phyloP scores from a whole-genome alignment of 2,797 vertebrate species.

The Apogon talboti region DNA sequence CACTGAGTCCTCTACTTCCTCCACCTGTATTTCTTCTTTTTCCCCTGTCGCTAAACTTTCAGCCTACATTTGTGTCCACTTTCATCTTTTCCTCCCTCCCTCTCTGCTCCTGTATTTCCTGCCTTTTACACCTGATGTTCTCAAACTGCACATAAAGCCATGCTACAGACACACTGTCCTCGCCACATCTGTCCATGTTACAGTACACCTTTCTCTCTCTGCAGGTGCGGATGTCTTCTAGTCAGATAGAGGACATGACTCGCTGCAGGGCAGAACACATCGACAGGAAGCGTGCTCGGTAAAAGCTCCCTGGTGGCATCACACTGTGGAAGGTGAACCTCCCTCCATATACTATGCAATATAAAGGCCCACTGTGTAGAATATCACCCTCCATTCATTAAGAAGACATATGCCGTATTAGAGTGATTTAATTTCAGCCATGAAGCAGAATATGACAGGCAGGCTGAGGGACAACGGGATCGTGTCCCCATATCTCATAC shows the following conservation, averaged over 20 bases:
- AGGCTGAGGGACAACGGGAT: too few species aligned
- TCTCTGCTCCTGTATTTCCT: constrained; percentile 5
- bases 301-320: constrained; percentile 89
- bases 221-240: constrained; percentile 93
- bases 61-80: background rate
- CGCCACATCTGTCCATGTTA: constrained; percentile 21
- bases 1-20: background rate
- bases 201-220: constrained; percentile 20
- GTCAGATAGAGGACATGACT: constrained; percentile 90
- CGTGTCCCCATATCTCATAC: too few species aligned
- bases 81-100: background rate
- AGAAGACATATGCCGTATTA: too few species aligned
- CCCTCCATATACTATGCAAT: background rate
- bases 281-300: constrained; percentile 89
- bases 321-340: constrained; percentile 86
- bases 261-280: constrained; percentile 90
- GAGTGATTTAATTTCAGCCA: too few species aligned
- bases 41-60: constrained; percentile 1
- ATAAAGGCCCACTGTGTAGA: background rate
- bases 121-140: constrained; percentile 22
- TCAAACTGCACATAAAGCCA: constrained; percentile 19
- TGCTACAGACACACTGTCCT: constrained; percentile 23
- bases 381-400: background rate
- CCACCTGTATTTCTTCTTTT: background rate
- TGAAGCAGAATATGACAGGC: background rate